Evolutionary conservation across 2,113 vertebrate genomes (phyloP).

Genomic region (Probosciger aterrimus): DNA sequence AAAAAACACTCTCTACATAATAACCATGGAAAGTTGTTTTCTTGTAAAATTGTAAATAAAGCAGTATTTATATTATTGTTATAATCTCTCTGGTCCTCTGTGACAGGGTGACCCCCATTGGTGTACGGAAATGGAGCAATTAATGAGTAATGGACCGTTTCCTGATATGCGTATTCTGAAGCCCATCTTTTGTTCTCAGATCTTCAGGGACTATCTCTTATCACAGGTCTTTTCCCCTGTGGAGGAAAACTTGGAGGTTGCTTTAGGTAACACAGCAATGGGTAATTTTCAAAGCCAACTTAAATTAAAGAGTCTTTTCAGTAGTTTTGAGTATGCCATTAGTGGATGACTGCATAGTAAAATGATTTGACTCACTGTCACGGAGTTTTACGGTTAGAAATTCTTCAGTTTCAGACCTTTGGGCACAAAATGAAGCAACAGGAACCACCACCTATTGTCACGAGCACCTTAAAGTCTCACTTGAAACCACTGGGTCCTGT

Average conservation of each 20-base stretch:
- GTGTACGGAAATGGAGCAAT: conserved; percentile 41
- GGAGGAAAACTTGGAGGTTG: conserved; percentile 59
- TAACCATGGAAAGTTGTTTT: not conserved
- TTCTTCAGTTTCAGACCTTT: not conserved
- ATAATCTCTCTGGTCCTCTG: not conserved
- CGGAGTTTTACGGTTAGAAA: not conserved
- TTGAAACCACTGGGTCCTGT: not conserved
- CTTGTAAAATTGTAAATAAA: conserved; percentile 40
- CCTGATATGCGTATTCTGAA: not conserved
- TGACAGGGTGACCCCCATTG: not conserved
- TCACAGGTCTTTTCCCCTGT: conserved; percentile 31
- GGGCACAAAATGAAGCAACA: not conserved
- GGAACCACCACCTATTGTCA: not conserved
- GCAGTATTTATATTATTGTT: conserved; percentile 9
- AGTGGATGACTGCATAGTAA: not conserved
- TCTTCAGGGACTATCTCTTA: conserved; percentile 45
- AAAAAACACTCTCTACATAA: not conserved
- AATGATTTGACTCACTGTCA: not conserved
- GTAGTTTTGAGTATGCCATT: conserved; percentile 14
- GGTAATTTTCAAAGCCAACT: conserved; percentile 1
- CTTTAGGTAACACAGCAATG: conserved; percentile 48
- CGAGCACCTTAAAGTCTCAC: not conserved
- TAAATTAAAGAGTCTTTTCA: conserved; percentile 22
- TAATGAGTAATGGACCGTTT: conserved; percentile 15
- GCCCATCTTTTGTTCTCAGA: conserved; percentile 22